Evolutionary conservation across 2,888 invertebrate species (phyloP).

Genomic region (Acleris cristana): DNA sequence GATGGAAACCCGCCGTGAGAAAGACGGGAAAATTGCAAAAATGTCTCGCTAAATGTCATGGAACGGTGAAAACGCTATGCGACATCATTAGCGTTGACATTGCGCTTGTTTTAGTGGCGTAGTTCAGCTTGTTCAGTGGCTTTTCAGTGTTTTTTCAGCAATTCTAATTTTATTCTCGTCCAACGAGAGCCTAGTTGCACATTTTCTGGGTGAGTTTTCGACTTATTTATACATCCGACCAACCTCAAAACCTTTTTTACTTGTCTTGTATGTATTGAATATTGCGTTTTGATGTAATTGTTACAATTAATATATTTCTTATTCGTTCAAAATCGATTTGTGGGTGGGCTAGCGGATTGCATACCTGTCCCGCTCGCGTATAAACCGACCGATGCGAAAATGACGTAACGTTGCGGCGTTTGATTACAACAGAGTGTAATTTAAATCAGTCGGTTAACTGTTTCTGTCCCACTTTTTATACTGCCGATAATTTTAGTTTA

Average conservation of each 20-base stretch:
- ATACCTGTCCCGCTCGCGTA: conserved; percentile 61
- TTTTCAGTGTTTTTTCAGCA: conserved; percentile 74
- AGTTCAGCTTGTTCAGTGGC: conserved; percentile 64
- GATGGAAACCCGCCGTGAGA: conserved; percentile 67
- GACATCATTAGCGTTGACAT: conserved; percentile 52
- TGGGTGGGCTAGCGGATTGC: conserved; percentile 73
- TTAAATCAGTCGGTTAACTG: conserved; percentile 61
- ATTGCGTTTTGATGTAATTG: conserved; percentile 47
- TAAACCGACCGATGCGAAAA: conserved; percentile 65
- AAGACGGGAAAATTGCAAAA: conserved; percentile 74
- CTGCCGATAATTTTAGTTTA: conserved; percentile 47
- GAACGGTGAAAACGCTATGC: conserved; percentile 51
- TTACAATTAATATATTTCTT: conserved; percentile 50
- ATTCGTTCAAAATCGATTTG: conserved; percentile 80
- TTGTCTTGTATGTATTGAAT: conserved; percentile 41
- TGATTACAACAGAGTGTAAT: conserved; percentile 54
- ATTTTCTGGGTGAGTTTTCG: conserved; percentile 74
- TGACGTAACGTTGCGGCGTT: conserved; percentile 67
- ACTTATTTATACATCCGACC: conserved; percentile 49
- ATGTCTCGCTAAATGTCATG: conserved; percentile 67
- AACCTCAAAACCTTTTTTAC: conserved; percentile 6
- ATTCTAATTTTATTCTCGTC: conserved; percentile 79
- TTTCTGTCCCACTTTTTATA: conserved; percentile 58
- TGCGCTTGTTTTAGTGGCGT: conserved; percentile 61
- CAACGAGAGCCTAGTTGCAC: conserved; percentile 65